Conservation (phyloP, 2,797 vertebrate genomes). For the Euphonia xanthogaster region DNA sequence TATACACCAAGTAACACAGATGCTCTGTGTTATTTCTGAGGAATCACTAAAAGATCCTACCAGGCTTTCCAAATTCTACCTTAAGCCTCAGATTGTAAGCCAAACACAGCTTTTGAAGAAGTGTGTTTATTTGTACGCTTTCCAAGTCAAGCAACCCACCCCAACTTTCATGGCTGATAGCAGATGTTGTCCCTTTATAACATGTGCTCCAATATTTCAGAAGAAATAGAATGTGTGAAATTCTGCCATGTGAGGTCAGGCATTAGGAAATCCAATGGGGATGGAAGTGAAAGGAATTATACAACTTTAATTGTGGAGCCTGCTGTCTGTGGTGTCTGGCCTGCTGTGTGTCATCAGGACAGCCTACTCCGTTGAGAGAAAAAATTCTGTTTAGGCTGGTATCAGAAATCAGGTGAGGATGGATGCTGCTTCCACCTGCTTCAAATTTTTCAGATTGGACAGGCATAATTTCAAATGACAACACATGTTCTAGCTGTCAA, state of each 20-base stretch:
- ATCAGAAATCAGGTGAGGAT: not conserved
- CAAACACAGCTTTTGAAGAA: not conserved
- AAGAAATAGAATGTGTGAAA: not conserved
- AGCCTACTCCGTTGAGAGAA: not conserved
- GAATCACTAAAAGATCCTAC: not conserved
- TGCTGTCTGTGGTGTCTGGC: not conserved
- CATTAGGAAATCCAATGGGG: not conserved
- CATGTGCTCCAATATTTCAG: not conserved
- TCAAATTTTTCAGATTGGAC: constrained; percentile 13
- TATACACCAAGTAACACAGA: not conserved
- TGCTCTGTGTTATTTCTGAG: not conserved
- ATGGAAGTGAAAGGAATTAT: not conserved
- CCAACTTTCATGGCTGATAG: not conserved
- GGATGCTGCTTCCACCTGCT: constrained; percentile 28
- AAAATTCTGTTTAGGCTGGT: not conserved
- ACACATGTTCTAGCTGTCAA: constrained; percentile 1
- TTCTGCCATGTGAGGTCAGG: not conserved
- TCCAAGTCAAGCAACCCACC: not conserved
- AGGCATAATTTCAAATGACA: constrained; percentile 37
- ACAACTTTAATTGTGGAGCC: not conserved
- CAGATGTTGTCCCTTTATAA: not conserved
- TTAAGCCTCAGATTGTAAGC: not conserved
- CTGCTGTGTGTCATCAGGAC: not conserved
- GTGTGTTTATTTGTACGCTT: not conserved
- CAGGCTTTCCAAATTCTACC: not conserved